Conservation (phyloP, 2,113 vertebrate species). For the Scophthalmus maximus region DNA sequence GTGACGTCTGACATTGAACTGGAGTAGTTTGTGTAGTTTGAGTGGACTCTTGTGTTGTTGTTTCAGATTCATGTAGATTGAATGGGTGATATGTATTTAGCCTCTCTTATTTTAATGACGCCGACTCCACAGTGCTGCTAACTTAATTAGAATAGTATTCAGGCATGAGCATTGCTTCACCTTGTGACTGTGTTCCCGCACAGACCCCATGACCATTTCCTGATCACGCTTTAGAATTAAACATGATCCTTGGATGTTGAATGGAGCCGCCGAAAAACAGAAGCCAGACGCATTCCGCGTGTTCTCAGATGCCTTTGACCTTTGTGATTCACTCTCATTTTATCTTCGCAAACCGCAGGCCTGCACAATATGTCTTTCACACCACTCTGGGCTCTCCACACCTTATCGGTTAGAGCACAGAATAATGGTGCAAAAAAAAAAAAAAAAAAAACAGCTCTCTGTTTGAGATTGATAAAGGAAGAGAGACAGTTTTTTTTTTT, state of each 20-base stretch:
- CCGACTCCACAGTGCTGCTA: too few species aligned
- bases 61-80: too few species aligned
- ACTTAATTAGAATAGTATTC: too few species aligned
- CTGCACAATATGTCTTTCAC: constrained; percentile 57
- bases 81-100: too few species aligned
- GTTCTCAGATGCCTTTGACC: constrained; percentile 41
- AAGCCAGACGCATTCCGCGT: constrained; percentile 2
- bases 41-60: too few species aligned
- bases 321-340: constrained; percentile 44
- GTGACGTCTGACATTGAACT: too few species aligned
- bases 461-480: constrained; percentile 78
- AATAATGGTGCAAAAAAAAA: constrained; percentile 58
- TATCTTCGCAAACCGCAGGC: constrained; percentile 44
- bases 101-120: too few species aligned
- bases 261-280: constrained; percentile 3
- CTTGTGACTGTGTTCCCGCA: too few species aligned
- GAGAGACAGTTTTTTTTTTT: constrained; percentile 44
- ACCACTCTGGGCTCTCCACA: constrained; percentile 52
- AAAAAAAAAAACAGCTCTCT: constrained; percentile 51
- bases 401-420: constrained; percentile 68
- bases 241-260: constrained; percentile 22
- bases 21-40: too few species aligned
- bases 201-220: background rate
- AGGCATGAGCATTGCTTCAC: too few species aligned
- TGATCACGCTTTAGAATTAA: constrained; percentile 17